These are phyloP conservation scores for Pseudorhombus dupliciocellatus DNA, from an alignment of 2,113 vertebrate genomes.

Conservation along the genomic window DNA sequence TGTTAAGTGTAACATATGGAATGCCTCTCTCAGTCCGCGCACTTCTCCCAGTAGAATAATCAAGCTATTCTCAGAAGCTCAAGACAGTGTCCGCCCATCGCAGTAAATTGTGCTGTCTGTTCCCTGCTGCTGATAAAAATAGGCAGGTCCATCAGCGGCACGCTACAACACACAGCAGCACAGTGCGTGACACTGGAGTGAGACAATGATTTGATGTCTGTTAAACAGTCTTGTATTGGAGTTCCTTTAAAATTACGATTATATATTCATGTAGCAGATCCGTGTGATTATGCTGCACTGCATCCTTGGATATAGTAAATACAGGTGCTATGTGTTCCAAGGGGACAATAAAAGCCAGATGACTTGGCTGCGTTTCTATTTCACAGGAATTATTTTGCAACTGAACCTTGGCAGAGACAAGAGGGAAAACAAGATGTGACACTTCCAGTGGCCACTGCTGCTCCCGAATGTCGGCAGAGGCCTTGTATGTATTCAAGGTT, in stretches of 20 bases:
- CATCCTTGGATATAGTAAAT: slow-evolving; percentile 11
- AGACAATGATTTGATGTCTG: slow-evolving; percentile 5
- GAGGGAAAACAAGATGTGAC: slow-evolving; percentile 62
- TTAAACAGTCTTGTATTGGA: not conserved
- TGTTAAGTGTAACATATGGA: slow-evolving; percentile 80
- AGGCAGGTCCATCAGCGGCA: not conserved
- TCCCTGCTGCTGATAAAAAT: slow-evolving; percentile 21
- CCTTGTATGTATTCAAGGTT: slow-evolving; percentile 81
- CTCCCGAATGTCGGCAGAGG: slow-evolving; percentile 48
- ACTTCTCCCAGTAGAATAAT: slow-evolving; percentile 63
- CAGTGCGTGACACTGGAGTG: not conserved
- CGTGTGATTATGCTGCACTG: slow-evolving; percentile 10
- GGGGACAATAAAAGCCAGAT: slow-evolving; percentile 52
- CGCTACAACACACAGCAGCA: not conserved
- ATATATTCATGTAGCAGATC: slow-evolving; percentile 9
- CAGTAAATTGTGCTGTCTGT: slow-evolving; percentile 29
- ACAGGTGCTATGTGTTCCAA: slow-evolving; percentile 35
- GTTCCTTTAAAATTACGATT: slow-evolving; percentile 25
- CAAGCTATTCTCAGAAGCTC: slow-evolving; percentile 56
- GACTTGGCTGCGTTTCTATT: slow-evolving; percentile 59
- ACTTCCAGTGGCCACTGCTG: slow-evolving; percentile 51
- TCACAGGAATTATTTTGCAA: slow-evolving; percentile 58
- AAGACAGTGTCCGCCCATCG: slow-evolving; percentile 44
- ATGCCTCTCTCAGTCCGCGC: slow-evolving; percentile 40
- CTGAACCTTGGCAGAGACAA: slow-evolving; percentile 62